These are phyloP conservation scores for Diachasmimorpha longicaudata DNA, from an alignment of 1,140 invertebrate species.

Conservation along the genomic window DNA sequence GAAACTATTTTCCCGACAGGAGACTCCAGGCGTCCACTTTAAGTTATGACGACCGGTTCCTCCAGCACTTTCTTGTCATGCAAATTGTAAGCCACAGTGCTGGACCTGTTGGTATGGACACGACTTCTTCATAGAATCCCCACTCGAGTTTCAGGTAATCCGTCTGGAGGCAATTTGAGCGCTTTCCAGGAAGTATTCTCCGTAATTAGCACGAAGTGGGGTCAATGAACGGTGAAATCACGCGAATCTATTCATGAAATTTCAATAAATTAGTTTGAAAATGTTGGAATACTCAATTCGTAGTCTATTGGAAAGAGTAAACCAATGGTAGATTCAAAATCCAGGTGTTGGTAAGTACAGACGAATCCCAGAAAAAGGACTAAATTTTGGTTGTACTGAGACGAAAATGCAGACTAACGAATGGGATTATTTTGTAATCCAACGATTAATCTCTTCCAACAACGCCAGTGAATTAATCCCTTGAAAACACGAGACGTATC, in stretches of 20 bases:
- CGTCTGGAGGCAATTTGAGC: background rate
- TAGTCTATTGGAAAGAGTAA: background rate
- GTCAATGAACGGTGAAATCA: background rate
- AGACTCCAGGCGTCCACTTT: background rate
- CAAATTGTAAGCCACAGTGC: background rate
- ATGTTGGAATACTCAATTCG: background rate
- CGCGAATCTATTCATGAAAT: background rate
- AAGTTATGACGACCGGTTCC: background rate
- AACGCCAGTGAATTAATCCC: too few relatives aligned
- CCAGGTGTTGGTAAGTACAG: too few relatives aligned
- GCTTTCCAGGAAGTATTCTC: background rate
- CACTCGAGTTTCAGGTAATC: background rate
- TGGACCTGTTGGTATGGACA: background rate
- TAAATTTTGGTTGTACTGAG: too few relatives aligned
- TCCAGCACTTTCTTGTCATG: background rate
- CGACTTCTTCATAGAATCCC: background rate
- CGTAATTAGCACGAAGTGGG: background rate
- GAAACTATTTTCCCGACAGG: background rate
- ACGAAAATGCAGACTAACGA: too few relatives aligned
- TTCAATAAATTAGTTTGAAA: background rate
- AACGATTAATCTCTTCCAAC: too few relatives aligned
- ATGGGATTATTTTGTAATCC: too few relatives aligned
- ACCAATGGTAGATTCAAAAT: background rate
- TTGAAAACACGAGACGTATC: too few relatives aligned
- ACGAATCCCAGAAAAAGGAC: too few relatives aligned